Evolutionary conservation across 1,140 invertebrate genomes (phyloP), one percentile per base, ranked within the genome.

Genomic region (Drosophila sechellia): DNA sequence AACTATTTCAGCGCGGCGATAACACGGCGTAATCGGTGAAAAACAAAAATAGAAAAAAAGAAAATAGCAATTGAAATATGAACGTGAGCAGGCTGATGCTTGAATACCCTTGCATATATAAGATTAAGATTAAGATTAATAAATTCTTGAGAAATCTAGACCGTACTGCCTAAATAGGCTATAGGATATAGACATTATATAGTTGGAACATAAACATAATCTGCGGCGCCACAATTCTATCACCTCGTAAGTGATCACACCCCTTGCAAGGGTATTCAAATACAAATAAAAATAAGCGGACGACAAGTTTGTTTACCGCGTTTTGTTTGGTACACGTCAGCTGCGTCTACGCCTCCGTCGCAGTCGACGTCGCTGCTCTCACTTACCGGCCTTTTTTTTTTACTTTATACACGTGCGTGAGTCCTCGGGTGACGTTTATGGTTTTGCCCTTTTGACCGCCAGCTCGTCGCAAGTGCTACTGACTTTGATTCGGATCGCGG

Each of bases 301-400:
- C 37, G 37, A 53, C 37, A 40, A 45, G 4, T 53, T 58, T 64
- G 60, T 64, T 64, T 64, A 60, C 60, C 59, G 53, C 35, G 8
- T 56, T 64, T 48, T 57, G 59, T 66, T 80, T 58, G 60, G 57
- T 63, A 77, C 78, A 81, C 79, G 79, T 81, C 72, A 81, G 59
- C n/a, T 31, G 35, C 13, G 15, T 15, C 52, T 15, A 17, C 6
- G 37, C 8, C 35, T 10, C n/a, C 5, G 10, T 4, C 43, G 45
- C 43, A n/a, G 58, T 25, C 45, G 37, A n/a, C 45, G 31, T 52
- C 46, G 46, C 46, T 43, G 37, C 59, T 5, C 13, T 12, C 59
- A 65, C 46, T 52, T 68, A 68, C 64, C 59, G 27, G 45, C 45
- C 13, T n/a, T 25, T 42, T 31, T 42, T 31, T 27, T 17, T n/a